Evolutionary conservation across 1,140 invertebrate genomes (phyloP).

Genomic region (Dinoponera quadriceps): DNA sequence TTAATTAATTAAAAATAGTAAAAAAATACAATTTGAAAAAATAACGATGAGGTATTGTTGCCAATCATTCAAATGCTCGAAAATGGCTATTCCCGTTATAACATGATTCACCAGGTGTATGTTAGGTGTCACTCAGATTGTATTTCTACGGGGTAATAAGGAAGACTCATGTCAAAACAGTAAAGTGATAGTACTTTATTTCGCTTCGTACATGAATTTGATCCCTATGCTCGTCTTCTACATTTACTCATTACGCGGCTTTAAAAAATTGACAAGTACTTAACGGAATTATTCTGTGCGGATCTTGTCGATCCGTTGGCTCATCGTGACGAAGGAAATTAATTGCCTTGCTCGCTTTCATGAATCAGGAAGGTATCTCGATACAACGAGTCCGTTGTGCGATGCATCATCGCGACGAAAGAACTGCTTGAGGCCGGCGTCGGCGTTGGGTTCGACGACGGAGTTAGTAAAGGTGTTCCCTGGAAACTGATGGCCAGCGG

Average conservation of each 20-base stretch:
- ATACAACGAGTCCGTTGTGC: slow-evolving; percentile 71
- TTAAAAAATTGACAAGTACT: slow-evolving; percentile 18
- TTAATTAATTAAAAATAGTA: too few species aligned
- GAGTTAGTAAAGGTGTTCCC: slow-evolving; percentile 87
- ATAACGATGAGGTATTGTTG: too few species aligned
- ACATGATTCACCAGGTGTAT: too few species aligned
- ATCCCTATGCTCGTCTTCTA: slow-evolving; percentile 9
- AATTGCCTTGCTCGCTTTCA: slow-evolving; percentile 69
- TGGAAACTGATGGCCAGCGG: slow-evolving; percentile 88
- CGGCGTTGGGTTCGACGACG: slow-evolving; percentile 81
- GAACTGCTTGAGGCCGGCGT: slow-evolving; percentile 75
- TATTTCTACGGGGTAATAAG: neutral
- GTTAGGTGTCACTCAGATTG: too few species aligned
- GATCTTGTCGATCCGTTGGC: neutral
- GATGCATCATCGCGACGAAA: slow-evolving; percentile 74
- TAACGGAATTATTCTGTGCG: neutral
- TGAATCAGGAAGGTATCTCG: slow-evolving; percentile 73
- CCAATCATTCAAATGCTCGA: too few species aligned
- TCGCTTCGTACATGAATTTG: neutral
- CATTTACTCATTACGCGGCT: slow-evolving; percentile 2
- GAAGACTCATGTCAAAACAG: neutral
- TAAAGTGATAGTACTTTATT: slow-evolving; percentile 28
- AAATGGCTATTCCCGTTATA: too few species aligned
- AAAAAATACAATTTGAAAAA: too few species aligned
- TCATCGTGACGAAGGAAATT: neutral